These are phyloP conservation scores for Scortum barcoo DNA, from an alignment of 2,113 vertebrate genomes.

Conservation along the genomic window DNA sequence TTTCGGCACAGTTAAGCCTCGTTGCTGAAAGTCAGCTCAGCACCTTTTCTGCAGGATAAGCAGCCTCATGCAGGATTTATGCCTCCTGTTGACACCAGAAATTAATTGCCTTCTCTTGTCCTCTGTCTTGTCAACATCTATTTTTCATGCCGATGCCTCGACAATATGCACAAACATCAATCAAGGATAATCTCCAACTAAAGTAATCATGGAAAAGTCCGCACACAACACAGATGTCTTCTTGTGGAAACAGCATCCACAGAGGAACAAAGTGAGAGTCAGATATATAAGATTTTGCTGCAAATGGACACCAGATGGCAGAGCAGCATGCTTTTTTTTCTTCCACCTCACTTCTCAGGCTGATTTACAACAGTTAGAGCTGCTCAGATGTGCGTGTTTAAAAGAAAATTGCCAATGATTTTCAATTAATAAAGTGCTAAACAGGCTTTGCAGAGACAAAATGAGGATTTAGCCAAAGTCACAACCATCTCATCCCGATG, in stretches of 20 bases:
- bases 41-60: conserved; percentile 18
- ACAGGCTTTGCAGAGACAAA: conserved; percentile 14
- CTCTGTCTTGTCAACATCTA: conserved; percentile 49
- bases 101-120: conserved; percentile 47
- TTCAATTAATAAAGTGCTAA: conserved; percentile 26
- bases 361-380: not conserved
- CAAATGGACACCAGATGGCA: conserved; percentile 66
- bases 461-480: conserved; percentile 13
- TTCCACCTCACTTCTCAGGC: not conserved
- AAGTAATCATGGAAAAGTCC: not conserved
- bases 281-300: not conserved
- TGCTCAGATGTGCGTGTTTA: not conserved
- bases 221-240: not conserved
- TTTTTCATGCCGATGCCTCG: conserved; percentile 53
- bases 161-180: conserved; percentile 37
- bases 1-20: conserved; percentile 21
- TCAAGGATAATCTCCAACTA: conserved; percentile 26
- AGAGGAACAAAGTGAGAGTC: not conserved
- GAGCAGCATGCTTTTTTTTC: not conserved
- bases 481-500: not conserved
- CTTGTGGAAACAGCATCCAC: not conserved
- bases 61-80: conserved; percentile 55
- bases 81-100: conserved; percentile 27
- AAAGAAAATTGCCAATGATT: not conserved
- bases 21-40: not conserved